Evolutionary conservation across 2,888 invertebrate species (phyloP), one percentile per base, ranked within the genome.

Genomic region (Conomelus anceps): DNA sequence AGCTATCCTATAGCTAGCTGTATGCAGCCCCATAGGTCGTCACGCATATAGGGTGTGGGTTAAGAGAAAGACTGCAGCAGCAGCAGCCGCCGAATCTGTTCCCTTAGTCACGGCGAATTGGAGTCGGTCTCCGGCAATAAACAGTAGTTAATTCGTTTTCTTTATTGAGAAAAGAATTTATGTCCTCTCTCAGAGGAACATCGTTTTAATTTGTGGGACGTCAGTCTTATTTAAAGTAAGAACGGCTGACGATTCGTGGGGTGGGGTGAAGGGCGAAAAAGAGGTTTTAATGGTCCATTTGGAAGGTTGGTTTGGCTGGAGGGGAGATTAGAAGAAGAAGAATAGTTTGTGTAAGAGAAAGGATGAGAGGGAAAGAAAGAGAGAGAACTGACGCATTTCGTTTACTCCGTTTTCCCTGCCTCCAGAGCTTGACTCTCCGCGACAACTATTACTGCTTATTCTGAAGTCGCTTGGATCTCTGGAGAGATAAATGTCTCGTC

Each of bases 101-200:
- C n/a, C 63, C 63, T 63, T n/a, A 63, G 86, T 86, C 86, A 86
- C 86, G 86, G 86, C 86, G 86, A 86, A 86, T 86, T 86, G 29
- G 86, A 86, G 24, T 26, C 86, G 86, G 86, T 24, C 86, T 29
- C 26, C 29, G 29, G 86, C 86, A 86, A 86, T 86, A 86, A 86
- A 86, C 86, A 86, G 86, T 86, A 86, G 86, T 86, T 86, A 86
- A 86, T 86, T 86, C 86, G 86, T 86, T 86, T 86, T 86, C 86
- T 86, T 86, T 86, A 86, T 86, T 86, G 86, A 86, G 86, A 29
- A 29, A 86, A 86, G 86, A 86, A 86, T 86, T 86, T 86, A 86
- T 86, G 29, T 86, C 26, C 24, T 29, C 24, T 63, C 63, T n/a
- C n/a, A 63, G 63, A 63, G 24, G 86, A 86, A 29, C 86, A 86